phyloP scores from a whole-genome alignment of 2,113 vertebrate species.

The Meleagris gallopavo region DNA sequence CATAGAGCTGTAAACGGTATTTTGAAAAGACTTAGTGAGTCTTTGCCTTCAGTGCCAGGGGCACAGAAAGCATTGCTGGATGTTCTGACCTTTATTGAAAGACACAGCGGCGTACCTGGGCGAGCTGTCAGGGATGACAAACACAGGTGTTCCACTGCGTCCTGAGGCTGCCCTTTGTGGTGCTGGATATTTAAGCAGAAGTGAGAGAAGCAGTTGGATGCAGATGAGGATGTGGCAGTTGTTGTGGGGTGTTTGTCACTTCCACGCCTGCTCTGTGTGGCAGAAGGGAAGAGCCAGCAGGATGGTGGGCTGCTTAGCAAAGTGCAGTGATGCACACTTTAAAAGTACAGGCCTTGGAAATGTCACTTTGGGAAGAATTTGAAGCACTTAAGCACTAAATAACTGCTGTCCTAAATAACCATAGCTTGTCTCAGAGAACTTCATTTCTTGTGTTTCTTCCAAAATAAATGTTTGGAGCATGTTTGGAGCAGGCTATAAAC shows the following conservation, averaged over 20 bases:
- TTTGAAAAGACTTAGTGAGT: background rate
- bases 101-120: background rate
- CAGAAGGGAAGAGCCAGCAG: background rate
- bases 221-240: background rate
- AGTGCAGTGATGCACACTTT: background rate
- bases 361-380: background rate
- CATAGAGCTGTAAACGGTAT: background rate
- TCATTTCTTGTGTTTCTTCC: background rate
- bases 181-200: background rate
- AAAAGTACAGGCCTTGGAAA: background rate
- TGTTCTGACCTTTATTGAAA: background rate
- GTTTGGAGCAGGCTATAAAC: background rate
- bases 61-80: background rate
- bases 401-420: background rate
- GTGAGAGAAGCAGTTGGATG: background rate
- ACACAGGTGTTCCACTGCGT: background rate
- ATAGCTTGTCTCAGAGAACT: background rate
- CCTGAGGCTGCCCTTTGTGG: background rate
- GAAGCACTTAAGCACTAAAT: background rate
- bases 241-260: background rate
- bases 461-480: background rate
- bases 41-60: background rate
- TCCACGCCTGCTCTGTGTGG: background rate
- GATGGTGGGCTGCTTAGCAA: background rate
- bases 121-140: background rate